These are phyloP conservation scores for Saccostrea echinata DNA, from an alignment of 1,140 invertebrate species.

Conservation along the genomic window DNA sequence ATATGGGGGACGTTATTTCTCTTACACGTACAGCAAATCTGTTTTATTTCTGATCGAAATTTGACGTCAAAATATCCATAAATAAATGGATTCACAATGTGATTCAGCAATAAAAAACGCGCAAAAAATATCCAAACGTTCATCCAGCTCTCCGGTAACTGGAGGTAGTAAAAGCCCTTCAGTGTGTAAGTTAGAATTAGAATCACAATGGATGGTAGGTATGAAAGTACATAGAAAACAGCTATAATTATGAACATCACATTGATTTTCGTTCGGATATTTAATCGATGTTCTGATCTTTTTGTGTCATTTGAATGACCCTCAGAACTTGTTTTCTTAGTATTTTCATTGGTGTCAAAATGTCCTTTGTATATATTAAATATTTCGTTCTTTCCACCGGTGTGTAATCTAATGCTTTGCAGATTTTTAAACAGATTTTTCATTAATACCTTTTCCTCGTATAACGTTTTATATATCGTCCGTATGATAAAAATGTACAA, in stretches of 20 bases:
- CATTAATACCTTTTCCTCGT: neutral
- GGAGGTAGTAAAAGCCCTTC: constrained; percentile 1
- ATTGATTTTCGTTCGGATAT: constrained; percentile 17
- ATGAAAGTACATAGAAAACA: neutral
- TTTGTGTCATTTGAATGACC: neutral
- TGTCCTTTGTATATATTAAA: neutral
- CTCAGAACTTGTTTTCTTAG: neutral
- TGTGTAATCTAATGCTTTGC: neutral
- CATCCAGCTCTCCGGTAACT: neutral
- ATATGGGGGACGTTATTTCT: neutral
- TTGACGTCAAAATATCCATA: constrained; percentile 28
- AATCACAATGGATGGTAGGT: neutral
- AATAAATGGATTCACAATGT: constrained; percentile 9
- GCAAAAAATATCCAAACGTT: constrained; percentile 31
- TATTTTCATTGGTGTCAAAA: neutral
- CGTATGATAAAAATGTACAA: neutral
- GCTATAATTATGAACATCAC: neutral
- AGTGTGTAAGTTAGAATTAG: neutral
- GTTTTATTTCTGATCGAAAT: neutral
- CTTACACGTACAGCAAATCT: neutral
- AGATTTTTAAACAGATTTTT: neutral
- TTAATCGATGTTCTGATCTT: neutral
- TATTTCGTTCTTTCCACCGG: neutral
- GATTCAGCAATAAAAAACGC: constrained; percentile 9
- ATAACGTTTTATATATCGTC: constrained; percentile 3